These are phyloP conservation scores for Deladenus siricidicola DNA, from an alignment of 2,888 invertebrate species.

Conservation along the genomic window DNA sequence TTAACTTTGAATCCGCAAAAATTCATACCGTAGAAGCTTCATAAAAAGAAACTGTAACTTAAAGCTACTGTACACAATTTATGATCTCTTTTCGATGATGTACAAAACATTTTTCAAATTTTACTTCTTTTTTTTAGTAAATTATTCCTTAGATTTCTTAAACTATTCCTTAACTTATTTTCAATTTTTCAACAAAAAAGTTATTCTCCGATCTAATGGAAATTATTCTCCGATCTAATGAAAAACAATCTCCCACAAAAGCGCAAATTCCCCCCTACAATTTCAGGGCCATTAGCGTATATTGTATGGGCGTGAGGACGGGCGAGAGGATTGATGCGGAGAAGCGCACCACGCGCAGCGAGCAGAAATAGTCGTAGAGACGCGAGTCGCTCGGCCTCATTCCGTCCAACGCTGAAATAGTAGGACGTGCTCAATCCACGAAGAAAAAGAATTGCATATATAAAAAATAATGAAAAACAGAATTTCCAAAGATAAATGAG, in stretches of 20 bases:
- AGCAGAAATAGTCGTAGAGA: conserved; percentile 34
- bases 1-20: no score
- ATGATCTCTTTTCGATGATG: no score
- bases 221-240: no score
- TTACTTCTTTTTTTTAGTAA: no score
- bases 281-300: conserved; percentile 17
- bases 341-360: conserved; percentile 38
- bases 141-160: no score
- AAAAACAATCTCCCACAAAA: conserved; percentile 1
- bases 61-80: no score
- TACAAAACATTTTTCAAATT: no score
- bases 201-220: no score
- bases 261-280: conserved; percentile 11
- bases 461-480: background rate
- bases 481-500: background rate
- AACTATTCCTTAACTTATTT: no score
- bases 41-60: no score
- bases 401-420: conserved; percentile 39
- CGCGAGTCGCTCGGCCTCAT: conserved; percentile 34
- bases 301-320: conserved; percentile 25
- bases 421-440: background rate
- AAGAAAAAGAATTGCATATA: background rate
- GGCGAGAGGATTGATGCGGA: conserved; percentile 19
- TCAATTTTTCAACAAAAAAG: no score
- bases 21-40: no score